Evolutionary conservation across 1,140 invertebrate genomes (phyloP).

Genomic region (Magallana gigas): DNA sequence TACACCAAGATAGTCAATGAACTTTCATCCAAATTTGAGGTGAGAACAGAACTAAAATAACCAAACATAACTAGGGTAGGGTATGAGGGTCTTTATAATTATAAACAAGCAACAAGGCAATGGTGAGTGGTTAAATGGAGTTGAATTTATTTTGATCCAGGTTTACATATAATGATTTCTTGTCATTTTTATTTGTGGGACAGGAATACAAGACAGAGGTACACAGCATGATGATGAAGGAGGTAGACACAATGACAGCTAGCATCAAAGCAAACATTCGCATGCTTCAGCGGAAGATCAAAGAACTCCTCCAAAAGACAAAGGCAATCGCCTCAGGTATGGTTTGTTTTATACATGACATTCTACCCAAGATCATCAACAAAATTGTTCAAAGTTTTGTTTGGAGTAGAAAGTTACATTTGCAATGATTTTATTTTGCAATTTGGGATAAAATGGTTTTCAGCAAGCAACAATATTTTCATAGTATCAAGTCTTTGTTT

Average conservation of each 20-base stretch:
- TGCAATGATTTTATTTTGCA: no score
- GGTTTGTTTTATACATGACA: background rate
- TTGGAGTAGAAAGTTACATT: no score
- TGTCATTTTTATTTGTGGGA: no score
- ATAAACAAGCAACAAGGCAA: no score
- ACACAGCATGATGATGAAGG: slow-evolving; percentile 21
- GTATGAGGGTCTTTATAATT: no score
- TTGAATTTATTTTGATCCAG: background rate
- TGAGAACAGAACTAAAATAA: slow-evolving; percentile 29
- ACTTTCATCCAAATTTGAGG: slow-evolving; percentile 51
- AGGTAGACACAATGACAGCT: slow-evolving; percentile 30
- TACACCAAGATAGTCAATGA: slow-evolving; percentile 57
- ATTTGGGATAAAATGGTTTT: no score
- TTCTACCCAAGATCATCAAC: no score
- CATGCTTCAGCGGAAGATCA: background rate
- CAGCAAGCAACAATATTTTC: no score
- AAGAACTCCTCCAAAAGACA: slow-evolving; percentile 8
- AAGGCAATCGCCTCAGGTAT: slow-evolving; percentile 1
- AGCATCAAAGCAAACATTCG: slow-evolving; percentile 26
- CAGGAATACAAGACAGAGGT: slow-evolving; percentile 39
- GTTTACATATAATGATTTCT: no score
- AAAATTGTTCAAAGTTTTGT: no score
- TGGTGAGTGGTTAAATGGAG: background rate
- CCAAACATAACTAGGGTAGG: background rate
- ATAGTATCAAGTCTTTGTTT: no score